Conservation (phyloP, 2,113 vertebrate genomes). For the Puffinus mauretanicus region DNA sequence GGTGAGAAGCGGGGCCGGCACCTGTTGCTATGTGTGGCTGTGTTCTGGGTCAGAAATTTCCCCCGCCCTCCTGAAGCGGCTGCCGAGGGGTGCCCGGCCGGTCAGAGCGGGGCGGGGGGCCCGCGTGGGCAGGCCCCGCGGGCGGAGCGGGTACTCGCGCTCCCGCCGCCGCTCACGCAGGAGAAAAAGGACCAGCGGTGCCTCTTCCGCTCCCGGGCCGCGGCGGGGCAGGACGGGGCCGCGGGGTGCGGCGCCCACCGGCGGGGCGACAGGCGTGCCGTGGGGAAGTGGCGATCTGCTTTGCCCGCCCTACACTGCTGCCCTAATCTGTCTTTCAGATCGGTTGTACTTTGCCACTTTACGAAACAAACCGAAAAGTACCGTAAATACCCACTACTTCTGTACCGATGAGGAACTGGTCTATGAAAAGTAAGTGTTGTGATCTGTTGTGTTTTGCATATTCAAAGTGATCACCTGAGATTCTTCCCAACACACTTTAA, state of each 20-base stretch:
- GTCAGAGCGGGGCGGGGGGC: too few relatives aligned
- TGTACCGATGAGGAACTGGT: conserved; percentile 94
- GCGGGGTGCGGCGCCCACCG: not conserved
- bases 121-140: not conserved
- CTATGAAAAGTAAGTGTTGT: conserved; percentile 92
- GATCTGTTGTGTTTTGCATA: fast-evolving
- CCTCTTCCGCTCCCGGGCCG: not conserved
- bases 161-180: not conserved
- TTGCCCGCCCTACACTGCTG: not conserved
- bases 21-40: not conserved
- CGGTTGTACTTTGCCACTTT: conserved; percentile 94
- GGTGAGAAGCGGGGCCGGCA: not conserved
- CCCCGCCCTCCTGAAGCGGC: not conserved
- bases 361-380: conserved; percentile 93
- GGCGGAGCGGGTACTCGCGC: not conserved
- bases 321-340: conserved; percentile 72
- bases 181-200: not conserved
- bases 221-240: not conserved
- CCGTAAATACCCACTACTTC: conserved; percentile 95
- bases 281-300: not conserved
- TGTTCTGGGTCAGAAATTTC: not conserved
- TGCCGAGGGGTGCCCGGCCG: not conserved
- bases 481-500: fast-evolving
- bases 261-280: not conserved
- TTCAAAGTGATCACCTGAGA: not conserved